These are phyloP conservation scores for Acrocyrtus sp. DNA, from an alignment of 2,888 invertebrate genomes.

Conservation along the genomic window DNA sequence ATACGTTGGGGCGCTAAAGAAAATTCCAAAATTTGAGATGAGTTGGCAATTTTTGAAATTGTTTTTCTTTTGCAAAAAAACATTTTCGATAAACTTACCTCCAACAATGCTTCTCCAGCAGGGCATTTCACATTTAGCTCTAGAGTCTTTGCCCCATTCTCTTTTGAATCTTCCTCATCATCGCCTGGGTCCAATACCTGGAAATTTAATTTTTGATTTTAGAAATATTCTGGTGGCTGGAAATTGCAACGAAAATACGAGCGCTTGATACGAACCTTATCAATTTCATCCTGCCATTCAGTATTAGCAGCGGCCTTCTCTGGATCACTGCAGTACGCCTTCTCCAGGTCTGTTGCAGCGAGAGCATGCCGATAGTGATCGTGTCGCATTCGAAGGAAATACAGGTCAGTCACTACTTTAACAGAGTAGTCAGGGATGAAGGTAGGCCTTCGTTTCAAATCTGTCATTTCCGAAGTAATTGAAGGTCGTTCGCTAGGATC, in stretches of 20 bases:
- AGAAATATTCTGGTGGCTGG: not conserved
- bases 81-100: conserved; percentile 8
- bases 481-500: conserved; percentile 37
- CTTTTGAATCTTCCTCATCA: conserved; percentile 21
- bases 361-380: conserved; percentile 90
- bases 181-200: conserved; percentile 41
- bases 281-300: conserved; percentile 81
- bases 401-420: conserved; percentile 82
- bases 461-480: conserved; percentile 30
- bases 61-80: not conserved
- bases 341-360: conserved; percentile 85
- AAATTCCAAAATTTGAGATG: too few species aligned
- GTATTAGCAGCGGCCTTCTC: conserved; percentile 66
- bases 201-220: not conserved
- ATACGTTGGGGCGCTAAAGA: conserved; percentile 15
- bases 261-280: conserved; percentile 52
- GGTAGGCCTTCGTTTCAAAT: conserved; percentile 71
- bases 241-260: not conserved
- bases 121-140: too few species aligned
- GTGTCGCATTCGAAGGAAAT: conserved; percentile 85
- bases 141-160: not conserved
- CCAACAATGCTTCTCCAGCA: conserved; percentile 4
- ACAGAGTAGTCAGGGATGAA: conserved; percentile 95
- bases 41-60: too few species aligned
- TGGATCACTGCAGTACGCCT: conserved; percentile 74